Percentiles rank a stretch among this genome's conserved stretches.
Conservation (phyloP, 2,888 invertebrate species). For the Galerucella nymphaeae region DNA sequence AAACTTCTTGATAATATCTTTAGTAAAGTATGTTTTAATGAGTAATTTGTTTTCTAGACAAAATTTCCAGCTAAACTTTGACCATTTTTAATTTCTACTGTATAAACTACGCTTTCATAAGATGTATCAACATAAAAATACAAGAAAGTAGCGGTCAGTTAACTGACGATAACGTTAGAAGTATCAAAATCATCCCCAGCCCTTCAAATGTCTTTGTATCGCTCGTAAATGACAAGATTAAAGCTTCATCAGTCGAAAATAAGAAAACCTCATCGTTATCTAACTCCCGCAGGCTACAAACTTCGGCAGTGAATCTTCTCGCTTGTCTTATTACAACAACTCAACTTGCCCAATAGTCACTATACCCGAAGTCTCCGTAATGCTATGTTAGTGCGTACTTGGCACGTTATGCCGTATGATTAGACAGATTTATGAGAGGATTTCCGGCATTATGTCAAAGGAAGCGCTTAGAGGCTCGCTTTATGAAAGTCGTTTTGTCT, state of each 20-base stretch:
- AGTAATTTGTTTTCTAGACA: too few species aligned
- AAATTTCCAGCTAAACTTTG: too few species aligned
- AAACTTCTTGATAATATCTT: slow-evolving; percentile 2
- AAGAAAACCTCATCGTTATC: slow-evolving; percentile 56
- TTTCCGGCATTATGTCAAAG: slow-evolving; percentile 62
- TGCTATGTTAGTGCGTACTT: slow-evolving; percentile 63
- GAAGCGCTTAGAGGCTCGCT: slow-evolving; percentile 55
- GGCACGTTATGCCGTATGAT: slow-evolving; percentile 64
- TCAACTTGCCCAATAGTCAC: slow-evolving; percentile 30
- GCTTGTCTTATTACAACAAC: slow-evolving; percentile 56
- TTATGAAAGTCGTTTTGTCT: slow-evolving; percentile 55
- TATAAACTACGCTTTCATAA: background rate
- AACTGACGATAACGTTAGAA: slow-evolving; percentile 2
- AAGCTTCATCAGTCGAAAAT: slow-evolving; percentile 46
- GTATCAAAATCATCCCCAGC: background rate
- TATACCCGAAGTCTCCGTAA: slow-evolving; percentile 53
- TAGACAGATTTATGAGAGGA: slow-evolving; percentile 64
- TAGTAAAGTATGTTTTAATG: background rate
- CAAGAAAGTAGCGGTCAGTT: slow-evolving; percentile 16
- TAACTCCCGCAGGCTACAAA: slow-evolving; percentile 54
- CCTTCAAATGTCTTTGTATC: slow-evolving; percentile 35
- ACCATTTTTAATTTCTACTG: background rate
- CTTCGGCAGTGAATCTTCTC: slow-evolving; percentile 58
- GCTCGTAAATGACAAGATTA: slow-evolving; percentile 37
- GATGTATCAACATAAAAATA: background rate